These are phyloP conservation scores for Gephyroberyx darwinii DNA, from an alignment of 2,797 vertebrate species.

Conservation along the genomic window DNA sequence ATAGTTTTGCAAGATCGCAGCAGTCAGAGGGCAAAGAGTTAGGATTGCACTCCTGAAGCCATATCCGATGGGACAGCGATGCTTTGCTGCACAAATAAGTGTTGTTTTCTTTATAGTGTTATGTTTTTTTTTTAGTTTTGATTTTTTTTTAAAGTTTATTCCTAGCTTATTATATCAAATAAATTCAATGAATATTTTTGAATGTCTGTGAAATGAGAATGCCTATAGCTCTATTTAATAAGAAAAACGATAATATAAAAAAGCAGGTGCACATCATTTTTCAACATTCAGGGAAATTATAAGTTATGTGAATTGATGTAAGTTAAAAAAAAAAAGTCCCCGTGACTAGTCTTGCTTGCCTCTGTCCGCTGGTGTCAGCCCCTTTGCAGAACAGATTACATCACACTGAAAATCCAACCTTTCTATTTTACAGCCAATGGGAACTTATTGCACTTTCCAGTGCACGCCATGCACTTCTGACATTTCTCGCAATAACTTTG, in stretches of 20 bases:
- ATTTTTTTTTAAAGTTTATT: slow-evolving; percentile 83
- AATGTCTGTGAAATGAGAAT: slow-evolving; percentile 91
- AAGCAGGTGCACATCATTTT: slow-evolving; percentile 83
- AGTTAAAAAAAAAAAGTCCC: slow-evolving; percentile 39
- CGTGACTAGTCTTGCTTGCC: neutral
- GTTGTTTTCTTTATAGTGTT: slow-evolving; percentile 86
- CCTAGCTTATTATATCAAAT: slow-evolving; percentile 89
- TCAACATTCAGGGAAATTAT: slow-evolving; percentile 81
- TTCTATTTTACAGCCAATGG: neutral
- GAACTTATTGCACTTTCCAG: neutral
- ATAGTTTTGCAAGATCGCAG: slow-evolving; percentile 83
- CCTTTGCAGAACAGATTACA: neutral
- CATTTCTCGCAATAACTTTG: neutral
- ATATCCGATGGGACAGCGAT: slow-evolving; percentile 81
- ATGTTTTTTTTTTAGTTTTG: slow-evolving; percentile 63
- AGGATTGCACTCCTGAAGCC: slow-evolving; percentile 82
- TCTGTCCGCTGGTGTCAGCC: slow-evolving; percentile 20
- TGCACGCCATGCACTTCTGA: neutral
- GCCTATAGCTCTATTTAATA: slow-evolving; percentile 85
- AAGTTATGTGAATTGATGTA: slow-evolving; percentile 3
- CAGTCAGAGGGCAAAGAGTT: slow-evolving; percentile 49
- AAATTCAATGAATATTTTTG: slow-evolving; percentile 78
- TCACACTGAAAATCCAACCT: slow-evolving; percentile 10
- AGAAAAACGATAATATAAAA: slow-evolving; percentile 57
- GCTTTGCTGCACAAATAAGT: slow-evolving; percentile 82